These are phyloP conservation scores for Poecilia picta DNA, from an alignment of 2,797 vertebrate genomes.

Conservation along the genomic window DNA sequence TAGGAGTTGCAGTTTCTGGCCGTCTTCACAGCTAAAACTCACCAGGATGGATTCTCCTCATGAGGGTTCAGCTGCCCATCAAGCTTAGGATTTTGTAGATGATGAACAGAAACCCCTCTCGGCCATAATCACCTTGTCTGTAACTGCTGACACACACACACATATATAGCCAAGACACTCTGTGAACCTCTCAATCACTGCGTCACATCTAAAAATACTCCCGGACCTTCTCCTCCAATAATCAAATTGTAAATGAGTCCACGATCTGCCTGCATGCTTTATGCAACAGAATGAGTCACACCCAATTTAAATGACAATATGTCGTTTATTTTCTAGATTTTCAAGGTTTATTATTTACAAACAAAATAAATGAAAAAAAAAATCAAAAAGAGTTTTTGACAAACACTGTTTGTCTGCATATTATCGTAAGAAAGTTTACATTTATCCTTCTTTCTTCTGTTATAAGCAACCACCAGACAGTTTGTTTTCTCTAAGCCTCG, in stretches of 20 bases:
- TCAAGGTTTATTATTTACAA: constrained; percentile 90
- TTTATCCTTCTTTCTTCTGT: constrained; percentile 80
- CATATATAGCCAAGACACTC: constrained; percentile 1
- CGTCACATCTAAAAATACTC: constrained; percentile 13
- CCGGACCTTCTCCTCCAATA: constrained; percentile 6
- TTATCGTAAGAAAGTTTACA: constrained; percentile 88
- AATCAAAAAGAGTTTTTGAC: constrained; percentile 81
- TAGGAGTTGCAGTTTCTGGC: neutral
- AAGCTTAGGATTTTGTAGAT: constrained; percentile 30
- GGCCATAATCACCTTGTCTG: constrained; percentile 29
- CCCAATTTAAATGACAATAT: constrained; percentile 82
- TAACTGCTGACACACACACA: constrained; percentile 38
- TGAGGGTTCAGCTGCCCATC: neutral
- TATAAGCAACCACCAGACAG: constrained; percentile 80
- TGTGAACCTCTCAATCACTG: constrained; percentile 20
- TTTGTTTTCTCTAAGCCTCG: constrained; percentile 72
- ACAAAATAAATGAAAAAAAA: constrained; percentile 80
- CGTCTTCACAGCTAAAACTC: neutral
- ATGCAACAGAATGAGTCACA: constrained; percentile 64
- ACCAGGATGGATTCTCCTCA: neutral
- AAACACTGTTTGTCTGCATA: constrained; percentile 90
- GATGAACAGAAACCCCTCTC: constrained; percentile 58
- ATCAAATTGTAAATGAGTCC: constrained; percentile 27
- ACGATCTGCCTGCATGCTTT: constrained; percentile 9
- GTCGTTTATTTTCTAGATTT: constrained; percentile 88